These are phyloP conservation scores for Sebastes steindachneri DNA, from an alignment of 2,797 vertebrate genomes.

Conservation along the genomic window DNA sequence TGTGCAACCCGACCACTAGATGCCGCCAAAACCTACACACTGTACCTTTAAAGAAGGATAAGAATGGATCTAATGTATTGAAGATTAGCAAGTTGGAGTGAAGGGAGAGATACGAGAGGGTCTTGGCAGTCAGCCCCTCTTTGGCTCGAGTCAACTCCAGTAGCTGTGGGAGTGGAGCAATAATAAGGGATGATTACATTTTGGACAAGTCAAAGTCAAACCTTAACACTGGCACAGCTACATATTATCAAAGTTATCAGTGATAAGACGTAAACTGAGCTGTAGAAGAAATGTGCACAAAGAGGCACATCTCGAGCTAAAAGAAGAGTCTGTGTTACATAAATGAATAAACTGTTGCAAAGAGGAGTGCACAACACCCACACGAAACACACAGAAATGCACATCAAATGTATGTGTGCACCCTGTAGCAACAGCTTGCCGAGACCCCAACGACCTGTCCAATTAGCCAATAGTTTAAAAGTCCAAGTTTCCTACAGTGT, in stretches of 20 bases:
- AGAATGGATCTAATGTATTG: constrained; percentile 35
- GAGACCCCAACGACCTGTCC: neutral
- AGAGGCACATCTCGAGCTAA: constrained; percentile 12
- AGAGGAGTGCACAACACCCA: constrained; percentile 29
- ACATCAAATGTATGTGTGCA: neutral
- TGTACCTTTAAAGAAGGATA: constrained; percentile 12
- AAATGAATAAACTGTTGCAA: constrained; percentile 30
- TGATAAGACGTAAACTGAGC: constrained; percentile 22
- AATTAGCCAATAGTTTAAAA: neutral
- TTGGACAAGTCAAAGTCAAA: constrained; percentile 63
- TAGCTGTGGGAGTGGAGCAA: constrained; percentile 47
- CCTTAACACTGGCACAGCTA: constrained; percentile 32
- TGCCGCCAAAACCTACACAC: too few relatives aligned
- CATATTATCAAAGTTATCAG: constrained; percentile 11
- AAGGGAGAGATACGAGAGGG: constrained; percentile 23
- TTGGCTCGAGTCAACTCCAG: constrained; percentile 43
- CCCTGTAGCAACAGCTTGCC: neutral
- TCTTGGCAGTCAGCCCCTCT: constrained; percentile 45
- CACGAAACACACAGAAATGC: constrained; percentile 15
- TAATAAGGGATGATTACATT: constrained; percentile 59
- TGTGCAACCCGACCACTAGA: too few relatives aligned
- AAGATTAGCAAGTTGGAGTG: constrained; percentile 24
- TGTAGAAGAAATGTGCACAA: constrained; percentile 17
- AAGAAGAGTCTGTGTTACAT: constrained; percentile 30
- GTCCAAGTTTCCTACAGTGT: neutral